Evolutionary conservation across 2,888 invertebrate species (phyloP).

Genomic region (Agrochola litura): DNA sequence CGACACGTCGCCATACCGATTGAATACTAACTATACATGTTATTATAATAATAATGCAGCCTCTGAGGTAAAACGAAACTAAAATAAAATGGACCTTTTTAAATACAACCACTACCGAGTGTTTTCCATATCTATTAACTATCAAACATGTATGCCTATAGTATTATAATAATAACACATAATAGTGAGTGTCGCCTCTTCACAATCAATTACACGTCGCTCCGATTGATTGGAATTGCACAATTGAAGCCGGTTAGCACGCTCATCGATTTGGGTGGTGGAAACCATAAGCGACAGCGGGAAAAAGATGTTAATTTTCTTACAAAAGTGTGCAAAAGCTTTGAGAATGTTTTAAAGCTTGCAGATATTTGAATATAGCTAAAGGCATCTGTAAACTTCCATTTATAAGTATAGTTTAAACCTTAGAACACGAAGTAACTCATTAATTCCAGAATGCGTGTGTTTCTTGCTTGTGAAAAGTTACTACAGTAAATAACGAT

Average conservation of each 20-base stretch:
- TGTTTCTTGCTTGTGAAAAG: not conserved
- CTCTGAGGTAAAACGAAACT: not conserved
- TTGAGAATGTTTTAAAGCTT: not conserved
- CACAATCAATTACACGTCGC: constrained; percentile 73
- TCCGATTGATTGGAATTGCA: constrained; percentile 80
- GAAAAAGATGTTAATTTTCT: not conserved
- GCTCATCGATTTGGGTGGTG: constrained; percentile 52
- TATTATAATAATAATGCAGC: not conserved
- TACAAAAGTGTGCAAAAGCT: not conserved
- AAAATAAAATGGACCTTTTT: not conserved
- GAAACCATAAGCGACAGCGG: constrained; percentile 23
- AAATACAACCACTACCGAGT: not conserved
- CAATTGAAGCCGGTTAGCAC: constrained; percentile 73
- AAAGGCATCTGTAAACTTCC: not conserved
- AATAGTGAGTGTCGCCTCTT: constrained; percentile 63
- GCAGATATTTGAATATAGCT: not conserved
- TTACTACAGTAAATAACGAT: not conserved
- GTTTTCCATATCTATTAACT: not conserved
- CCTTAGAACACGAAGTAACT: not conserved
- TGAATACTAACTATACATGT: not conserved
- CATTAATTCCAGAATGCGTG: not conserved
- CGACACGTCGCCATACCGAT: not conserved
- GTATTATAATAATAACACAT: constrained; percentile 50
- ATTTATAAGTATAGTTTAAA: not conserved
- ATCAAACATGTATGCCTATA: constrained; percentile 1